Evolutionary conservation across 2,888 invertebrate genomes (phyloP), one percentile per base, ranked within the genome.

Genomic region (Exocentrus adspersus): DNA sequence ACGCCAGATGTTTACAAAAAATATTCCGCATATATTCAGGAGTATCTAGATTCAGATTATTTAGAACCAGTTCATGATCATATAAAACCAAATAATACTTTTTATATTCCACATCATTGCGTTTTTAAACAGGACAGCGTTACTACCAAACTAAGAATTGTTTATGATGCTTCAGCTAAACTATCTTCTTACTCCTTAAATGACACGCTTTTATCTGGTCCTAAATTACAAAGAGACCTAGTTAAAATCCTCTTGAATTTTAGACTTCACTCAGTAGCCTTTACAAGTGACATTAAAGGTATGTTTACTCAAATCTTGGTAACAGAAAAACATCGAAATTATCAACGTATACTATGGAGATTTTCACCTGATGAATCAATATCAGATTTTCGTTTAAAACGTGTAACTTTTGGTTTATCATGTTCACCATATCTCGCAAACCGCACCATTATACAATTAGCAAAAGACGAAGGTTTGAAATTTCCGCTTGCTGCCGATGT

Each of bases 281-380:
- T 50, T 24, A 21, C 24, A 10, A 3, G 24, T 50, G 50, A 21
- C 12, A 50, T 50, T 21, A 50, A 50, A 30, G 16, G 50, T 48
- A 48, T 48, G 50, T 48, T 48, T 12, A 48, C 50, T 1, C 50
- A 50, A 50, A 50, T 50, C 24, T 20, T 30, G n/a, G 24, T 50
- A 30, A 14, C 50, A 14, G 7, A 24, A 50, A 16, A 30, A 1
- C 50, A 50, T 30, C 24, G 2, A 20, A n/a, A 50, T n/a, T 50
- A 50, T 50, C 37, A 59, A 28, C 54, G 57, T 52, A 37, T 43
- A 17, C 12, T 43, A 17, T 43, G 43, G 43, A 14, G 17, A 43
- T 43, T 43, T 43, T 43, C 17, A 9, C 43, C 43, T 9, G 10
- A 17, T 9, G 17, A 43, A 2, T n/a, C 43, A 9, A 9, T 43